Percentiles rank a stretch among this genome's conserved stretches.
phyloP scores from a whole-genome alignment of 2,113 vertebrate species.

The Hiodon alosoides region DNA sequence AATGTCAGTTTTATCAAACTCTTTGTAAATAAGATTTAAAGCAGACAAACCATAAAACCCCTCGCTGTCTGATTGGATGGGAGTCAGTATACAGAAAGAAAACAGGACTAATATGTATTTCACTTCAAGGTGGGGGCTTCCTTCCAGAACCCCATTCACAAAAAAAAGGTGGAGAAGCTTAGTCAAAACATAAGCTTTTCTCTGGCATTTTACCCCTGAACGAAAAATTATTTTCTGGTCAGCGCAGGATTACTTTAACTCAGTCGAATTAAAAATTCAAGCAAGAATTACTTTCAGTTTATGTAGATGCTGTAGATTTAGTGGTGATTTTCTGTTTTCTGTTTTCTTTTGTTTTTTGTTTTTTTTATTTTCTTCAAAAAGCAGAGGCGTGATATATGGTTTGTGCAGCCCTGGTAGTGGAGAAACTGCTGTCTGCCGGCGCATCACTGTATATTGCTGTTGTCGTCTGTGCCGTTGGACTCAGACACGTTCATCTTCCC shows the following conservation, averaged over 20 bases:
- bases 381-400: background rate
- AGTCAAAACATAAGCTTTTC: background rate
- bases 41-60: background rate
- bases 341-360: background rate
- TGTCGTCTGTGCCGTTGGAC: constrained; percentile 36
- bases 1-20: no score
- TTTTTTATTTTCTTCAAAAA: background rate
- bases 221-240: background rate
- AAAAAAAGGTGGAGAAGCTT: no score
- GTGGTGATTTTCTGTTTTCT: background rate
- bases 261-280: constrained; percentile 5
- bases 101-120: background rate
- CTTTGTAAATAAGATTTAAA: background rate
- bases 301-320: background rate
- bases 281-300: background rate
- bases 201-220: background rate
- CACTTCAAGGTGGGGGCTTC: background rate
- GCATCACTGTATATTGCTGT: constrained; percentile 36
- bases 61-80: background rate
- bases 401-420: background rate
- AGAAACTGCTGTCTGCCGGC: background rate
- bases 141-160: background rate
- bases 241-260: background rate
- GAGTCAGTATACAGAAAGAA: background rate
- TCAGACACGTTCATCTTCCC: constrained; percentile 36